A percentile compares a stretch with the other conserved stretches of the same genome.
phyloP scores from a whole-genome alignment of 2,888 invertebrate species.

The Marasmarcha lunaedactyla region DNA sequence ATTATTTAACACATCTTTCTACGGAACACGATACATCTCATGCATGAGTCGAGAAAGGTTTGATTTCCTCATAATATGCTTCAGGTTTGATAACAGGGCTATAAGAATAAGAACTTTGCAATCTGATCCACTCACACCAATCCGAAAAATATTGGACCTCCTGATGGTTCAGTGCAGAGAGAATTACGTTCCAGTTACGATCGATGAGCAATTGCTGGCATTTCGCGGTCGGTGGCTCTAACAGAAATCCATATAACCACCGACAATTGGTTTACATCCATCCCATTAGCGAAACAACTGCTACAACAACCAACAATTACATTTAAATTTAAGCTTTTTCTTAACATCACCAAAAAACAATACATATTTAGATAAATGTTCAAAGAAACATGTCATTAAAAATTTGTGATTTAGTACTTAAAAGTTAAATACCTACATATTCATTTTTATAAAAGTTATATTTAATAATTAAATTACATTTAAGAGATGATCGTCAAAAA shows the following conservation, averaged over 20 bases:
- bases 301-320: no score
- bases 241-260: not conserved
- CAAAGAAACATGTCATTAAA: no score
- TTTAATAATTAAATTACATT: no score
- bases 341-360: no score
- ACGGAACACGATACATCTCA: constrained; percentile 12
- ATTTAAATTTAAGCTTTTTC: no score
- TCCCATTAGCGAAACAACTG: no score
- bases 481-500: no score
- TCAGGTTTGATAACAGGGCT: constrained; percentile 10
- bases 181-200: not conserved
- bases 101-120: constrained; percentile 5
- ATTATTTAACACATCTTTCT: constrained; percentile 12
- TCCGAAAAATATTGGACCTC: constrained; percentile 16
- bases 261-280: no score
- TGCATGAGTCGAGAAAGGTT: constrained; percentile 14
- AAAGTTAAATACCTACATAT: no score
- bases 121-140: constrained; percentile 18
- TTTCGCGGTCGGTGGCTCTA: not conserved
- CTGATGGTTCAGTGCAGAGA: not conserved
- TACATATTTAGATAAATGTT: no score
- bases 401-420: no score
- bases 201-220: constrained; percentile 4
- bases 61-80: constrained; percentile 13
- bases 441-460: no score